These are phyloP conservation scores for Tonatia bakeri DNA, from an alignment of 2,113 vertebrate species.

Conservation along the genomic window DNA sequence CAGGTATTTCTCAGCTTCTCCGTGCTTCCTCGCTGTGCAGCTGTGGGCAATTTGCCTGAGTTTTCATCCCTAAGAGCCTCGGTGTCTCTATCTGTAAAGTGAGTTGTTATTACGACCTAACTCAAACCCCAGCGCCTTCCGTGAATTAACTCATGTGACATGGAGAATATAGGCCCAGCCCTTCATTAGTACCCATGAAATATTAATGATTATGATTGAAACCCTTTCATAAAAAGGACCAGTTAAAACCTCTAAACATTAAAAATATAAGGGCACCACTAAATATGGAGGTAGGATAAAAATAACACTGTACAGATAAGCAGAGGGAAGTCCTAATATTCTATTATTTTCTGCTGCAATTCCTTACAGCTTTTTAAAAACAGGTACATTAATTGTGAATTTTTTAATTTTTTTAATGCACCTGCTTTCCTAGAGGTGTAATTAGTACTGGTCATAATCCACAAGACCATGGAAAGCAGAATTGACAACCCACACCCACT, in stretches of 20 bases:
- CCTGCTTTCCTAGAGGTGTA: neutral
- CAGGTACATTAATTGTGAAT: neutral
- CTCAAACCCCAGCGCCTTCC: neutral
- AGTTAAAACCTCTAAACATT: neutral
- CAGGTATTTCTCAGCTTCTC: neutral
- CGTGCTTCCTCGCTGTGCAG: neutral
- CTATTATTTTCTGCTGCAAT: neutral
- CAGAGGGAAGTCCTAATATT: neutral
- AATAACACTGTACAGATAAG: neutral
- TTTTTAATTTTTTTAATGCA: neutral
- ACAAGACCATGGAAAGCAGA: neutral
- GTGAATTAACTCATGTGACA: neutral
- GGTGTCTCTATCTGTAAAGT: neutral
- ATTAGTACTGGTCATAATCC: neutral
- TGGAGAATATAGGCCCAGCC: neutral
- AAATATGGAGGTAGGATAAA: neutral
- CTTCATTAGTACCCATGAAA: neutral
- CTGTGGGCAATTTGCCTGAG: neutral
- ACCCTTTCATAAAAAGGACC: neutral
- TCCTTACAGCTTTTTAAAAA: neutral
- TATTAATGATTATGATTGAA: neutral
- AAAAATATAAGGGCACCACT: neutral
- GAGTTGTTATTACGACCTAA: neutral
- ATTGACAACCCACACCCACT: neutral
- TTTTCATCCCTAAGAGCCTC: neutral